These are phyloP conservation scores for Zootoca vivipara DNA, from an alignment of 2,113 vertebrate genomes.

Conservation along the genomic window DNA sequence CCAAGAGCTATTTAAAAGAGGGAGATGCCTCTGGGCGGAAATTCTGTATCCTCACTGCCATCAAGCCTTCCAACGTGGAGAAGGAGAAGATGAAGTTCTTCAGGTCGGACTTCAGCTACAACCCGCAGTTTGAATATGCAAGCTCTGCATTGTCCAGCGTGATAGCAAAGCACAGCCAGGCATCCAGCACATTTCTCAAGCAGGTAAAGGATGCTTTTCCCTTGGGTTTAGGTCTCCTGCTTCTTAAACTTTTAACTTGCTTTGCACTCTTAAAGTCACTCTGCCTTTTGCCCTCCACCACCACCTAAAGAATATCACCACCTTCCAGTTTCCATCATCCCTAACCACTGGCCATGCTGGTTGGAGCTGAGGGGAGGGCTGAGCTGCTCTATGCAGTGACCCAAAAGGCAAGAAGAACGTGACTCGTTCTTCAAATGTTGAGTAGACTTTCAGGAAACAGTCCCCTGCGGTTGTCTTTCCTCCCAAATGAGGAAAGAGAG, in stretches of 20 bases:
- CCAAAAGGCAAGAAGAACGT: neutral
- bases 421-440: neutral
- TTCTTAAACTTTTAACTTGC: neutral
- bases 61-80: constrained; percentile 92
- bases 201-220: constrained; percentile 75
- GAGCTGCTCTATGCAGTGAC: neutral
- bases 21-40: constrained; percentile 77
- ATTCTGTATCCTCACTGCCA: constrained; percentile 87
- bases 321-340: no score
- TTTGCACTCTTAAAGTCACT: neutral
- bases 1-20: constrained; percentile 67
- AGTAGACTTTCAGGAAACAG: neutral
- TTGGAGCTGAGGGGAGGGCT: no score
- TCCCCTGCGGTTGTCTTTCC: neutral
- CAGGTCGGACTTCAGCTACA: constrained; percentile 85
- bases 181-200: constrained; percentile 87
- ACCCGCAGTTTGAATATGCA: constrained; percentile 93
- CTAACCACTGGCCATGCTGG: no score
- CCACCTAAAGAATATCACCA: neutral
- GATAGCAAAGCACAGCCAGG: constrained; percentile 82
- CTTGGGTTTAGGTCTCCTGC: neutral
- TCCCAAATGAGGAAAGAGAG: neutral
- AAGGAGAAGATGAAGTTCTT: constrained; percentile 90
- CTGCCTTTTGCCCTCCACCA: neutral
- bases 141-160: constrained; percentile 79